Evolutionary conservation across 1,140 invertebrate species (phyloP).

Genomic region (Drosophila sproati): DNA sequence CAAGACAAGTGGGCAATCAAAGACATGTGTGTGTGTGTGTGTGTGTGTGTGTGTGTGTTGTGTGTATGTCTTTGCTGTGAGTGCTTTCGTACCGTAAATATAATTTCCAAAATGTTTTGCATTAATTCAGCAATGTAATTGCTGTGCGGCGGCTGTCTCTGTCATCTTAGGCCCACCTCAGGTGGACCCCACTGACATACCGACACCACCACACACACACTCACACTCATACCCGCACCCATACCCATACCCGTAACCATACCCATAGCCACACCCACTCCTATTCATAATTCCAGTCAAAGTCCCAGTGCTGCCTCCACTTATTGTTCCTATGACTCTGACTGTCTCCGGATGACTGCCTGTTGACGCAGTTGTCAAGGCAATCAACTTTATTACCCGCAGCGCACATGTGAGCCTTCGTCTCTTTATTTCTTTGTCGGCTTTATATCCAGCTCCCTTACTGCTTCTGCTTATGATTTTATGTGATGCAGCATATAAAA

Average conservation of each 20-base stretch:
- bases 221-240: background rate
- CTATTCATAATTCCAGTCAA: background rate
- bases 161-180: background rate
- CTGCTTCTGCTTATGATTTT: too few relatives aligned
- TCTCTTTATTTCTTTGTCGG: background rate
- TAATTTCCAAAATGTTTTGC: constrained; percentile 46
- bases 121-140: constrained; percentile 45
- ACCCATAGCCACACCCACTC: background rate
- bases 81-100: constrained; percentile 21
- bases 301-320: constrained; percentile 1
- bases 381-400: constrained; percentile 50
- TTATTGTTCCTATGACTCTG: constrained; percentile 6
- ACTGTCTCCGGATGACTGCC: constrained; percentile 31
- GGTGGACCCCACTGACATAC: too few relatives aligned
- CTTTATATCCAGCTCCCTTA: background rate
- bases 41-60: background rate
- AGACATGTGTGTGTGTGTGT: background rate
- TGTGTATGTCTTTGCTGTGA: background rate
- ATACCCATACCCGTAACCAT: background rate
- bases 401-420: constrained; percentile 40
- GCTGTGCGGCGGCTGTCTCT: constrained; percentile 20
- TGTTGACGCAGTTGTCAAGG: constrained; percentile 51
- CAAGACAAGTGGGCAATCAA: background rate
- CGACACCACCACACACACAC: too few relatives aligned
- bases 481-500: background rate